These are phyloP conservation scores for Thripadectes ignobilis DNA, from an alignment of 2,797 vertebrate species.

Conservation along the genomic window DNA sequence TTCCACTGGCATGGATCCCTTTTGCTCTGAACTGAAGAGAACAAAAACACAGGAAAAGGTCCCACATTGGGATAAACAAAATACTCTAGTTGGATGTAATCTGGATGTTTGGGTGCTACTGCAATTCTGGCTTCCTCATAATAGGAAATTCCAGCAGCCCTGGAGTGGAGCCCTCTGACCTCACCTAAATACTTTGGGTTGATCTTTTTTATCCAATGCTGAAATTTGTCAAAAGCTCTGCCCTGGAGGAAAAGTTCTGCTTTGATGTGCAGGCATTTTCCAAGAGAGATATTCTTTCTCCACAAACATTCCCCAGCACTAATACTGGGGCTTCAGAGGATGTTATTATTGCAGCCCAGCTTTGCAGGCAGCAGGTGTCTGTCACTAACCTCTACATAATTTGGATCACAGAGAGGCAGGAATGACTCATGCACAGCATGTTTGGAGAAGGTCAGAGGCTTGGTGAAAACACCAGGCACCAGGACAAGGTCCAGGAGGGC, in stretches of 20 bases:
- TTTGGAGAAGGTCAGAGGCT: not conserved
- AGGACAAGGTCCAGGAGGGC: not conserved
- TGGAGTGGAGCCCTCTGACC: not conserved
- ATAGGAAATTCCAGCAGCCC: conserved; percentile 42
- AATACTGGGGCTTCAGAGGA: not conserved
- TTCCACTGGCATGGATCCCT: not conserved
- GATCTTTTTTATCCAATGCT: not conserved
- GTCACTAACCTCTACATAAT: not conserved
- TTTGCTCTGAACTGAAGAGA: not conserved
- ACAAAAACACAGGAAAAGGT: conserved; percentile 32
- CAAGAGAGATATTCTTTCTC: not conserved
- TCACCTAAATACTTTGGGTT: not conserved
- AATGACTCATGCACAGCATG: not conserved
- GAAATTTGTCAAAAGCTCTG: not conserved
- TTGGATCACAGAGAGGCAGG: not conserved
- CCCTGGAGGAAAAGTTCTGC: not conserved
- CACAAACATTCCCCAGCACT: not conserved
- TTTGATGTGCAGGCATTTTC: not conserved
- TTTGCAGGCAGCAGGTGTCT: conserved; percentile 19
- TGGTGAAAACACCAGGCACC: not conserved
- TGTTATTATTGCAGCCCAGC: not conserved
- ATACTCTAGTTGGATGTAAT: not conserved
- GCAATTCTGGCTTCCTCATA: not conserved
- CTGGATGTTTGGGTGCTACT: not conserved
- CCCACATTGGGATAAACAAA: not conserved